Conservation (phyloP, 2,888 invertebrate genomes). For the Mesopsocus fuscifrons region DNA sequence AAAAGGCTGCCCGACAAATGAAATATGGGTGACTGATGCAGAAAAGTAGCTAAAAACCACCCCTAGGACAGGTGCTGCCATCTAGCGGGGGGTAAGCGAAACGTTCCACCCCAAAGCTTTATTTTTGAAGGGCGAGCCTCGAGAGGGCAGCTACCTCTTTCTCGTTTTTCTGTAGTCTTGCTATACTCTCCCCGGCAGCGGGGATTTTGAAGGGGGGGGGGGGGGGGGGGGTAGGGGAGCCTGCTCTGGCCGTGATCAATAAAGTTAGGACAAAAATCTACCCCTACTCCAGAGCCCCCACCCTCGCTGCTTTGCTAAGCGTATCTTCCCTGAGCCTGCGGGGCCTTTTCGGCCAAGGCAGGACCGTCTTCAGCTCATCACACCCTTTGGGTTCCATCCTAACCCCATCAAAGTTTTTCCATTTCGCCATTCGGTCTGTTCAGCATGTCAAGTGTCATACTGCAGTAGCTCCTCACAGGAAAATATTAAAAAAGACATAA, state of each 20-base stretch:
- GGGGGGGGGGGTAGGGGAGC: neutral
- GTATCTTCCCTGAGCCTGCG: too few species aligned
- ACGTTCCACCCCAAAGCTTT: neutral
- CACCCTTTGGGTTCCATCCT: too few species aligned
- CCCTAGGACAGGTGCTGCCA: neutral
- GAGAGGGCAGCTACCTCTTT: neutral
- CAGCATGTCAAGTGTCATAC: too few species aligned
- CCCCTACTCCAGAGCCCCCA: too few species aligned
- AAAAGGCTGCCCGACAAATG: neutral
- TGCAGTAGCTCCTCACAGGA: too few species aligned
- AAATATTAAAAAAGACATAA: too few species aligned
- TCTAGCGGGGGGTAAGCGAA: neutral
- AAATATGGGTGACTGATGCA: neutral
- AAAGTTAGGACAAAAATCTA: neutral
- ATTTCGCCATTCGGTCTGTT: too few species aligned
- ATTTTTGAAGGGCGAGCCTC: neutral
- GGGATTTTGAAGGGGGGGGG: neutral
- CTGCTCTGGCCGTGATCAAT: neutral
- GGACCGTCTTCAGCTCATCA: too few species aligned
- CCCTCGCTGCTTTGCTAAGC: too few species aligned
- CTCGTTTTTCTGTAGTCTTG: neutral
- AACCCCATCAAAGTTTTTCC: too few species aligned
- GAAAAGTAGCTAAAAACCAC: neutral
- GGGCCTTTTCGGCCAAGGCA: too few species aligned
- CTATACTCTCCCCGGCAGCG: too few species aligned